phyloP scores from a whole-genome alignment of 2,888 invertebrate genomes.

The Heliconius ethilla region DNA sequence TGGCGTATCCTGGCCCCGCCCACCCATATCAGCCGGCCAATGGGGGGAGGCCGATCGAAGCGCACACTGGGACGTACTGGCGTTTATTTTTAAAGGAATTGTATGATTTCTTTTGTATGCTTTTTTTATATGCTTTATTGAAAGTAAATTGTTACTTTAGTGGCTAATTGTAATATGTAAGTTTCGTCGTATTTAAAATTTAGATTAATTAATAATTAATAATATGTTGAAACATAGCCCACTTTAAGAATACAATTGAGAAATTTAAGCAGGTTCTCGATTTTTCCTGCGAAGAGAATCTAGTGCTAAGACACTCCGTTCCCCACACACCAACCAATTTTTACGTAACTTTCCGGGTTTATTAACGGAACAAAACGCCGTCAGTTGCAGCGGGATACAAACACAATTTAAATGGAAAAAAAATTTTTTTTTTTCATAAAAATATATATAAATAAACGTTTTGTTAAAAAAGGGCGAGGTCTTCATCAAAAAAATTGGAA shows the following conservation, averaged over 20 bases:
- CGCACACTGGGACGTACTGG: conserved; percentile 76
- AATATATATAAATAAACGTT: background rate
- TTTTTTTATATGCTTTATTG: conserved; percentile 54
- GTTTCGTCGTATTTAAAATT: background rate
- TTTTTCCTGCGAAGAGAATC: background rate
- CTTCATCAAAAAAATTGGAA: conserved; percentile 46
- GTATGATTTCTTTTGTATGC: conserved; percentile 55
- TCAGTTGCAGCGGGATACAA: no score
- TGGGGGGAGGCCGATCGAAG: conserved; percentile 66
- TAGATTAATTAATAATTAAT: background rate
- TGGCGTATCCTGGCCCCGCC: conserved; percentile 66
- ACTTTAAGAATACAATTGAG: background rate
- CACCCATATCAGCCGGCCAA: conserved; percentile 59
- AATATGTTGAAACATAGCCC: background rate
- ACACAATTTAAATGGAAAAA: background rate
- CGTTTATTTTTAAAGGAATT: conserved; percentile 73
- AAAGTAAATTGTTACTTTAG: conserved; percentile 61
- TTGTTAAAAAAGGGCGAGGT: background rate
- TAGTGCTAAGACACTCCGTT: background rate
- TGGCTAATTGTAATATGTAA: conserved; percentile 40
- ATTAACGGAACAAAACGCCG: background rate
- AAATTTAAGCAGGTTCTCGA: background rate
- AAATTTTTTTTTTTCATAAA: background rate
- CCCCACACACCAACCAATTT: background rate
- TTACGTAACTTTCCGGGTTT: background rate